Conservation (phyloP, 2,113 vertebrate species). For the Suncus etruscus region DNA sequence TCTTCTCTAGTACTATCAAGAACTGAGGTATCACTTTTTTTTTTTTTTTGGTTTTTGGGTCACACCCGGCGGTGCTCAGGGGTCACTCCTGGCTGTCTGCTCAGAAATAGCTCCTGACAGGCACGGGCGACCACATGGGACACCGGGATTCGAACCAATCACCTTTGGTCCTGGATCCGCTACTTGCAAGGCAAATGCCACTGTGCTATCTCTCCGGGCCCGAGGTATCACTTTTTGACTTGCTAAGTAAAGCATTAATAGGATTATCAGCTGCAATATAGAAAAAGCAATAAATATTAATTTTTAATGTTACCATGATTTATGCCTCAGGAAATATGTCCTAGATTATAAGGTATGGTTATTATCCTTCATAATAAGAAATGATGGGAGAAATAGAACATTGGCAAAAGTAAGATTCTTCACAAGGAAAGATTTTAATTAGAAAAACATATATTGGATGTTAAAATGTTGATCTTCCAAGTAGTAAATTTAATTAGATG, state of each 20-base stretch:
- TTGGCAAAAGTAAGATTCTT: slow-evolving; percentile 61
- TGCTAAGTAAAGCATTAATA: slow-evolving; percentile 82
- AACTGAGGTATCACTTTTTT: slow-evolving; percentile 79
- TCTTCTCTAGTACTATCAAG: slow-evolving; percentile 76
- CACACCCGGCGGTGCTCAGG: too few species aligned
- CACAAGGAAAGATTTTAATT: background rate
- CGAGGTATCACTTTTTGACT: slow-evolving; percentile 81
- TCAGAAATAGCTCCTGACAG: too few species aligned
- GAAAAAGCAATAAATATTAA: slow-evolving; percentile 84
- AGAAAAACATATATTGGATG: slow-evolving; percentile 25
- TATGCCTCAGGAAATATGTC: slow-evolving; percentile 74
- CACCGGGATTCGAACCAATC: too few species aligned
- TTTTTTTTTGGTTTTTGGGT: too few species aligned
- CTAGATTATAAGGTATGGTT: slow-evolving; percentile 77
- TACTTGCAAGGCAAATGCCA: too few species aligned
- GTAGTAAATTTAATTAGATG: background rate
- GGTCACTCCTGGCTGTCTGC: too few species aligned
- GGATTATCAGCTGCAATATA: slow-evolving; percentile 79
- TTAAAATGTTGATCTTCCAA: background rate
- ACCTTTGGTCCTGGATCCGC: too few species aligned
- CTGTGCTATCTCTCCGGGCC: too few species aligned
- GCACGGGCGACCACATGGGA: too few species aligned
- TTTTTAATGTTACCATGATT: slow-evolving; percentile 79
- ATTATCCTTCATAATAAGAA: slow-evolving; percentile 80
- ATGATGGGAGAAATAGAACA: slow-evolving; percentile 65